Percentiles rank a stretch among this genome's conserved stretches.
phyloP scores from a whole-genome alignment of 1,140 invertebrate genomes.

The Coptotermes formosanus region DNA sequence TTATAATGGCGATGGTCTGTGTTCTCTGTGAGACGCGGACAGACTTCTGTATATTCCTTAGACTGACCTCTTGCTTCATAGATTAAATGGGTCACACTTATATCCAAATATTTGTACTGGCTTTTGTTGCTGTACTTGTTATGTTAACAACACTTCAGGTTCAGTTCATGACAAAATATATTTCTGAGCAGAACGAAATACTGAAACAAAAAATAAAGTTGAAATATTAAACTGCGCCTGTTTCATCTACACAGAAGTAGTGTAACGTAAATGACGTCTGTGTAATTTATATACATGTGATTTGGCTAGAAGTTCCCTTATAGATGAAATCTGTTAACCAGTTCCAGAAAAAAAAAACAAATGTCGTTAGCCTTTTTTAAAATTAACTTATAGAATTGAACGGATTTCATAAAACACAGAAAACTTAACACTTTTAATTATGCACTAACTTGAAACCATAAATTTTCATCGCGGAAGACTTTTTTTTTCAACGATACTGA shows the following conservation, averaged over 20 bases:
- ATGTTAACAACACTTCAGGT: no score
- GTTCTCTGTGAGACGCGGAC: no score
- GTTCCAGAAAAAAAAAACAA: background rate
- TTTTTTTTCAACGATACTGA: constrained; percentile 11
- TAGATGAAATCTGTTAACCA: background rate
- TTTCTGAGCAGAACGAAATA: background rate
- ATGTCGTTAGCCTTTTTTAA: background rate
- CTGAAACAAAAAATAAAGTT: background rate
- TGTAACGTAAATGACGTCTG: background rate
- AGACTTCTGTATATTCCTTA: no score
- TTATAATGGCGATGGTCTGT: no score
- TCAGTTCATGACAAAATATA: background rate
- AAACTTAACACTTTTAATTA: constrained; percentile 20
- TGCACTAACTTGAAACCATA: background rate
- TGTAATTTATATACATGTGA: background rate
- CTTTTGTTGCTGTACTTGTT: background rate
- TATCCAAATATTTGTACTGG: background rate
- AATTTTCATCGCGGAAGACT: background rate
- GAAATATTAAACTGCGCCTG: background rate
- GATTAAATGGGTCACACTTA: no score
- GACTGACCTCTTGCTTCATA: no score
- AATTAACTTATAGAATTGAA: constrained; percentile 20
- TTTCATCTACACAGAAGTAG: background rate
- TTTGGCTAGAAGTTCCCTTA: background rate
- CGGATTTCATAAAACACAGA: background rate